Conservation (phyloP, 2,797 vertebrate genomes). For the Aselliscus stoliczkanus region DNA sequence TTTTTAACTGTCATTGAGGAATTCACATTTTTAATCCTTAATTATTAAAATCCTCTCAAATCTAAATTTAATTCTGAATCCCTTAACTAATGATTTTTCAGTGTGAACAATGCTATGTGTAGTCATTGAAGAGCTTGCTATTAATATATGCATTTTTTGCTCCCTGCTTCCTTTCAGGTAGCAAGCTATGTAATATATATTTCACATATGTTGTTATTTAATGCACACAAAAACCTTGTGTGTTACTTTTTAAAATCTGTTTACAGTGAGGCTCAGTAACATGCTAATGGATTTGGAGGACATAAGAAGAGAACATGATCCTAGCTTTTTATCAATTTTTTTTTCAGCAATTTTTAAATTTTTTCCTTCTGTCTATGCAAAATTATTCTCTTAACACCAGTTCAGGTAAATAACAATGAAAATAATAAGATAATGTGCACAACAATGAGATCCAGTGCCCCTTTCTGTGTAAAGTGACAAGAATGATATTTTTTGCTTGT, state of each 20-base stretch:
- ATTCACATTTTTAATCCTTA: background rate
- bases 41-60: background rate
- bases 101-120: background rate
- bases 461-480: background rate
- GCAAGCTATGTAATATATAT: background rate
- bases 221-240: background rate
- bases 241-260: background rate
- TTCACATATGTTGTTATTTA: background rate
- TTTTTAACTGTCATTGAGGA: background rate
- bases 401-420: background rate
- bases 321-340: background rate
- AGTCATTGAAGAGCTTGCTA: background rate
- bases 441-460: background rate
- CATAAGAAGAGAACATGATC: background rate
- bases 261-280: background rate
- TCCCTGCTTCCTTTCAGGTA: background rate
- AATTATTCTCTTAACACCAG: background rate
- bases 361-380: background rate
- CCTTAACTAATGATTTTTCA: background rate
- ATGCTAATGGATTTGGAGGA: background rate
- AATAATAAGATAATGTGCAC: background rate
- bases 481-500: background rate
- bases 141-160: background rate
- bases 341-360: background rate
- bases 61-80: background rate